Percentiles rank a stretch among this genome's conserved stretches.
Conservation (phyloP, 30 jellyfish, hydroid and myxozoan species). For the Aurelia aurita complex sp. Pacific region DNA sequence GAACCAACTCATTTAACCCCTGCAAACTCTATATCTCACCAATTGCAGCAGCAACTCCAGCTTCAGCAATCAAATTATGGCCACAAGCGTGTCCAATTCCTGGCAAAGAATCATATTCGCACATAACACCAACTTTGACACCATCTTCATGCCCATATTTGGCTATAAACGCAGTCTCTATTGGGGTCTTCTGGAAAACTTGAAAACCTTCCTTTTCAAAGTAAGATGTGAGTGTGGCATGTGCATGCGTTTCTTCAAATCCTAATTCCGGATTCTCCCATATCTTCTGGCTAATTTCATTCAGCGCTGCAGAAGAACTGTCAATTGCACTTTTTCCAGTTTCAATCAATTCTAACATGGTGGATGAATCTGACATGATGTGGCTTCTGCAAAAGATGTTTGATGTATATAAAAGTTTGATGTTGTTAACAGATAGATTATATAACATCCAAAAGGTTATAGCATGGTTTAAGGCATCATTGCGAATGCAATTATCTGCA, state of each 20-base stretch:
- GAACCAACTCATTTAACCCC: no score
- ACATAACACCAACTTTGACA: conserved; percentile 67
- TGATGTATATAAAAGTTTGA: no score
- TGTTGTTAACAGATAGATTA: no score
- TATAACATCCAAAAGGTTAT: no score
- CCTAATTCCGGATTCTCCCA: conserved; percentile 76
- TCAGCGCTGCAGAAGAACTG: conserved; percentile 25
- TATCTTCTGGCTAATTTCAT: conserved; percentile 51
- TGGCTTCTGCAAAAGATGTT: no score
- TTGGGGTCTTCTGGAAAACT: conserved; percentile 61
- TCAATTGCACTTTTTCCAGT: conserved; percentile 64
- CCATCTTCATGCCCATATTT: conserved; percentile 65
- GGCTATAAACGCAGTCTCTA: conserved; percentile 80
- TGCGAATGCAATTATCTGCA: no score
- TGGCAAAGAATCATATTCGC: conserved; percentile 88
- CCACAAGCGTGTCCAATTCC: conserved; percentile 94
- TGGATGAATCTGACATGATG: no score
- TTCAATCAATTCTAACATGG: conserved; percentile 21
- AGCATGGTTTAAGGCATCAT: no score
- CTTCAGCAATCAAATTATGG: conserved; percentile 85
- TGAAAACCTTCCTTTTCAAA: conserved; percentile 67
- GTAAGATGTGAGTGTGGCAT: conserved; percentile 49
- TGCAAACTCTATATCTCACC: conserved; percentile 24
- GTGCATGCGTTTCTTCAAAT: conserved; percentile 74
- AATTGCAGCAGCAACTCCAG: conserved; percentile 75